These are phyloP conservation scores for Nemopilema nomurai DNA, from an alignment of 30 jellyfish, hydroid and myxozoan species.

Conservation along the genomic window DNA sequence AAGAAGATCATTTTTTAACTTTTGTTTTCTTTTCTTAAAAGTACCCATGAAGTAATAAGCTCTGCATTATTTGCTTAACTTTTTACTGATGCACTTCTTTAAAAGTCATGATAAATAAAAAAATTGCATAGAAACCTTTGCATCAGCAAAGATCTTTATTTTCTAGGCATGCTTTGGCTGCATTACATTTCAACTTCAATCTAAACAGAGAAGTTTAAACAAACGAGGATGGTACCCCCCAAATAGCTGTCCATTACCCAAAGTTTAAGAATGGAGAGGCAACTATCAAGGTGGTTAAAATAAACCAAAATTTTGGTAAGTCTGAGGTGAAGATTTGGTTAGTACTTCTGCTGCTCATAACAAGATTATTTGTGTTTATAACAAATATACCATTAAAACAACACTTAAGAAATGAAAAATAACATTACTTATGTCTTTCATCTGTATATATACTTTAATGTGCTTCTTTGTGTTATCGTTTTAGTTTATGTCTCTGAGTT, in stretches of 20 bases:
- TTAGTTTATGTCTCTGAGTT: background rate
- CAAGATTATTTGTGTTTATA: background rate
- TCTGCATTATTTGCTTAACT: background rate
- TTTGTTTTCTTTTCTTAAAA: background rate
- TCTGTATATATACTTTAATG: background rate
- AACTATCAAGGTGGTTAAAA: constrained; percentile 33
- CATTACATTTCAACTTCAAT: constrained; percentile 52
- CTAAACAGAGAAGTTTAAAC: constrained; percentile 19
- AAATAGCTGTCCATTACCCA: constrained; percentile 30
- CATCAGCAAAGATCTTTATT: background rate
- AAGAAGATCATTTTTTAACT: background rate
- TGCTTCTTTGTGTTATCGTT: background rate
- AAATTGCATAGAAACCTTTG: background rate
- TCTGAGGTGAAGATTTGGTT: background rate
- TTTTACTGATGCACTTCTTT: background rate
- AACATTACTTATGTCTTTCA: background rate
- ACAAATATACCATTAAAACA: background rate
- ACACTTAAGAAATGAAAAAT: background rate
- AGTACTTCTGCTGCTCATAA: background rate
- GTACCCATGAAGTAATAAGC: background rate
- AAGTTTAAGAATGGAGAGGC: constrained; percentile 63
- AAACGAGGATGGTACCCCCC: constrained; percentile 35
- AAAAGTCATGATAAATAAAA: background rate
- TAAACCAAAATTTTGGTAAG: constrained; percentile 45
- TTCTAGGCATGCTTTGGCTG: constrained; percentile 42